These are phyloP conservation scores for Aleiodes leptofemur DNA, from an alignment of 2,888 invertebrate genomes.

Conservation along the genomic window DNA sequence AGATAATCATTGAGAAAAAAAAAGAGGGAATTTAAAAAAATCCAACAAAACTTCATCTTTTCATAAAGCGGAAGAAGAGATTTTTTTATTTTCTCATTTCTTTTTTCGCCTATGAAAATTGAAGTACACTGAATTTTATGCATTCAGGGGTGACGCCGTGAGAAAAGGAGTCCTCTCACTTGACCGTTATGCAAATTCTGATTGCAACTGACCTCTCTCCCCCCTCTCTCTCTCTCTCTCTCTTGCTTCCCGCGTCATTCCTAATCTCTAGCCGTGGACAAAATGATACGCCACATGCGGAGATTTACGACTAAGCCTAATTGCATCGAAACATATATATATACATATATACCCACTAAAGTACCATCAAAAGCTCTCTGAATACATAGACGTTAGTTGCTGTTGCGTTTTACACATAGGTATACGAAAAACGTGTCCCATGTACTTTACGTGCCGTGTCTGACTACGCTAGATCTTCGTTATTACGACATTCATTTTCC, in stretches of 20 bases:
- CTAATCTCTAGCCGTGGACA: slow-evolving; percentile 64
- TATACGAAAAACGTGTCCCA: not conserved
- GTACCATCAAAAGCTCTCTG: not conserved
- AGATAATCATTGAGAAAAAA: slow-evolving; percentile 36
- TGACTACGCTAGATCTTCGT: slow-evolving; percentile 33
- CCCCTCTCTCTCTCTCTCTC: not conserved
- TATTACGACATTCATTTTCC: slow-evolving; percentile 35
- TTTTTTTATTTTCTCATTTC: not conserved
- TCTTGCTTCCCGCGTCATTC: slow-evolving; percentile 50
- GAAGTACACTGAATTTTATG: too few species aligned
- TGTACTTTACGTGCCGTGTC: slow-evolving; percentile 21
- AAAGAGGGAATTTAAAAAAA: slow-evolving; percentile 10
- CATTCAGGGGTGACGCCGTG: slow-evolving; percentile 40
- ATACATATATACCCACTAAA: slow-evolving; percentile 47
- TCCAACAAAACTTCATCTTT: slow-evolving; percentile 13
- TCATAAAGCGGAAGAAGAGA: not conserved
- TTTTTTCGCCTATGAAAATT: not conserved
- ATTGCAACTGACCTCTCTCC: slow-evolving; percentile 53
- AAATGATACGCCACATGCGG: slow-evolving; percentile 64
- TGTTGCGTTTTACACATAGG: slow-evolving; percentile 2
- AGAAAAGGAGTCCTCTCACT: slow-evolving; percentile 48
- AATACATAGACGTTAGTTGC: too few species aligned
- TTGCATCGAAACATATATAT: slow-evolving; percentile 52
- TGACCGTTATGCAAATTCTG: slow-evolving; percentile 65
- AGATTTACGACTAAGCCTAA: slow-evolving; percentile 62